Percentiles rank a stretch among this genome's conserved stretches.
phyloP scores from a whole-genome alignment of 2,797 vertebrate genomes.

The Galagoides demidoff region DNA sequence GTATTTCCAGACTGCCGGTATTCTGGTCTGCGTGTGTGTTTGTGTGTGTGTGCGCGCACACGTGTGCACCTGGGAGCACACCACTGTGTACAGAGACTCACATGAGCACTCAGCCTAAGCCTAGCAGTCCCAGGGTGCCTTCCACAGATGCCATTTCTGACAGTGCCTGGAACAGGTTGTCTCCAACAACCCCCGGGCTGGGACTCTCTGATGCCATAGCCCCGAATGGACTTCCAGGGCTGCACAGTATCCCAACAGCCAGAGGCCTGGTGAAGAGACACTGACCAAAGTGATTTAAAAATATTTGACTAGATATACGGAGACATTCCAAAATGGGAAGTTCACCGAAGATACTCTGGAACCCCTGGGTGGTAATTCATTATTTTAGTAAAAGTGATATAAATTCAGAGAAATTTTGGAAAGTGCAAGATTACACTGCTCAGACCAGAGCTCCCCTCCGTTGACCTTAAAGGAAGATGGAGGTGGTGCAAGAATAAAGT shows the following conservation, averaged over 20 bases:
- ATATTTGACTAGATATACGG: not conserved
- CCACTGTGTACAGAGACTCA: not conserved
- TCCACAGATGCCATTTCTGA: not conserved
- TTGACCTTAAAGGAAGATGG: not conserved
- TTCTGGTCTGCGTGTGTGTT: not conserved
- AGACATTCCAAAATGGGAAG: not conserved
- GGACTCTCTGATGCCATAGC: not conserved
- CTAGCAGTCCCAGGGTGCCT: not conserved
- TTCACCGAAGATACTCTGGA: not conserved
- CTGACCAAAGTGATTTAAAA: not conserved
- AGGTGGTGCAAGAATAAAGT: not conserved
- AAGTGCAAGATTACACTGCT: not conserved
- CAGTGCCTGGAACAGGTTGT: not conserved
- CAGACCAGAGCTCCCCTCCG: not conserved
- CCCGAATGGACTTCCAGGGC: not conserved
- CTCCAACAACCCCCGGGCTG: not conserved
- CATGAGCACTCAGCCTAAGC: accelerated
- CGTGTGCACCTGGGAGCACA: no score
- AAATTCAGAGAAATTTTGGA: not conserved
- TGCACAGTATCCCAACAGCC: not conserved
- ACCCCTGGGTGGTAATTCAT: not conserved
- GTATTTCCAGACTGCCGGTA: not conserved
- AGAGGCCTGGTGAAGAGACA: not conserved
- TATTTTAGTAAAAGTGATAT: not conserved
- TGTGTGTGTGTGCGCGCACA: not conserved